Conservation (phyloP, 2,888 invertebrate genomes). For the Drosophila sordidapex region DNA sequence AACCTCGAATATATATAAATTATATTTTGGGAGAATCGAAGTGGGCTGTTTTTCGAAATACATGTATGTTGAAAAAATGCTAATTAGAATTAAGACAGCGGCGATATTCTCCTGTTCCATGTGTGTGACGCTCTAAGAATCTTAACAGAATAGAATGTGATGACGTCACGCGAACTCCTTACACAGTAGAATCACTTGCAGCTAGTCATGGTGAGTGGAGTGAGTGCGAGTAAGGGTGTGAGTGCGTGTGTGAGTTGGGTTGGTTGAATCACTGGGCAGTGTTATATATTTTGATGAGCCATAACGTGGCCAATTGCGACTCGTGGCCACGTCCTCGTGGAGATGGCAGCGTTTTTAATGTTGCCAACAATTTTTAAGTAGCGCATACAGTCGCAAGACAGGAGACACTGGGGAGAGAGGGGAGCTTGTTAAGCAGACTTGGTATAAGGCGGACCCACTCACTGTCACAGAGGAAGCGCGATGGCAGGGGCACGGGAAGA, state of each 20-base stretch:
- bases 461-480: conserved; percentile 10
- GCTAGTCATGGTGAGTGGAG: conserved; percentile 7
- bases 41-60: background rate
- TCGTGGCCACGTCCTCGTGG: background rate
- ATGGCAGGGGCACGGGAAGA: background rate
- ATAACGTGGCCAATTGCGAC: conserved; percentile 14
- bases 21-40: background rate
- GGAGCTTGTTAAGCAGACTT: background rate
- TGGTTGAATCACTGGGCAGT: conserved; percentile 30
- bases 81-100: background rate
- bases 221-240: background rate
- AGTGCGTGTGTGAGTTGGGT: background rate
- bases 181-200: conserved; percentile 3
- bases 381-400: conserved; percentile 65
- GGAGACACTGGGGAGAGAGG: background rate
- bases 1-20: background rate
- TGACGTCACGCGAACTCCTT: background rate
- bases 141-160: conserved; percentile 1
- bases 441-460: conserved; percentile 34
- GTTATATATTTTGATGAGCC: conserved; percentile 53
- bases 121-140: background rate
- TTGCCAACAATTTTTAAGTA: conserved; percentile 76
- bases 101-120: background rate
- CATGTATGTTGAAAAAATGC: background rate
- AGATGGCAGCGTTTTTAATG: conserved; percentile 57